Conservation (phyloP, 2,888 invertebrate species). For the Thymelicus lineola region DNA sequence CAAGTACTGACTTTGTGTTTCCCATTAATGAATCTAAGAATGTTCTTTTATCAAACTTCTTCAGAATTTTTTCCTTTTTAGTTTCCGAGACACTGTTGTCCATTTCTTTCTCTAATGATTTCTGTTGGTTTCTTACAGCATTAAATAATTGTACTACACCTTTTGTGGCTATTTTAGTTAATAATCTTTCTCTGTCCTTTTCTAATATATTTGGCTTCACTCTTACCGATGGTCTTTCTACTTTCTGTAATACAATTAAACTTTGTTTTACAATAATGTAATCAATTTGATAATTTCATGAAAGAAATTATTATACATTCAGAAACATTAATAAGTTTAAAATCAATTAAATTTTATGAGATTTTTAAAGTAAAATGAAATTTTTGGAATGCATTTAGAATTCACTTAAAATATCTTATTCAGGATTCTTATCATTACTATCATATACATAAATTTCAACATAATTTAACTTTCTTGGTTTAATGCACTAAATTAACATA, state of each 20-base stretch:
- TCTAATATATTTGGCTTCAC: conserved; percentile 91
- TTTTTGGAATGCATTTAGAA: too few relatives aligned
- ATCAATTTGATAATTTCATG: background rate
- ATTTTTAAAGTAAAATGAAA: too few relatives aligned
- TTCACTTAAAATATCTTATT: too few relatives aligned
- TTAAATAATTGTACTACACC: conserved; percentile 97
- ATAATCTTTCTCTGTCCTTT: conserved; percentile 89
- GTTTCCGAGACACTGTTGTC: conserved; percentile 90
- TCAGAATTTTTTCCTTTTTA: conserved; percentile 90
- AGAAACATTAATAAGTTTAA: too few relatives aligned
- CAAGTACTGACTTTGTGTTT: conserved; percentile 83
- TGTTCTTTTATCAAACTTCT: conserved; percentile 90
- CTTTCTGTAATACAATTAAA: conserved; percentile 77
- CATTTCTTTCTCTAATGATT: conserved; percentile 89
- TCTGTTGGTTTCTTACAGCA: conserved; percentile 94
- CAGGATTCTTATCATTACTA: too few relatives aligned
- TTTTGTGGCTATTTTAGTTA: conserved; percentile 94
- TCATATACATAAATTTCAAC: too few relatives aligned
- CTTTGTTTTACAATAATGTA: background rate
- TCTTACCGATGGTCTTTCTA: conserved; percentile 87
- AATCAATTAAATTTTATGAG: too few relatives aligned
- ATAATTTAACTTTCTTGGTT: too few relatives aligned
- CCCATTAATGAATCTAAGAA: conserved; percentile 93
- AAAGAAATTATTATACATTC: too few relatives aligned
- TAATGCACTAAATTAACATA: too few relatives aligned